Conservation (phyloP, 2,113 vertebrate genomes). For the Pollimyrus isidori region DNA sequence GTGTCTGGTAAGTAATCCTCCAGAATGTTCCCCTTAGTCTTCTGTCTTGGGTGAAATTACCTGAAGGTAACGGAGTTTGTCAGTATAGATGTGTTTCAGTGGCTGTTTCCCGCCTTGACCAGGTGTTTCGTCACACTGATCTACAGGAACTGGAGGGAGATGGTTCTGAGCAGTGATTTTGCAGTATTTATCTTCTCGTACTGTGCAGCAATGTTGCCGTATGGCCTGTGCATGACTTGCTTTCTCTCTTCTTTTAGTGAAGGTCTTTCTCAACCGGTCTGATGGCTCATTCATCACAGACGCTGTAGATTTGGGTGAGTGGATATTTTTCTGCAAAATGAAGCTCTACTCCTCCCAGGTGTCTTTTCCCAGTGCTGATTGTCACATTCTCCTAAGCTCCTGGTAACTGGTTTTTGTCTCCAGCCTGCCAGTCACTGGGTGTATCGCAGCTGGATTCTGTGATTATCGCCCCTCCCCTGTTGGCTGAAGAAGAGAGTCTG, state of each 20-base stretch:
- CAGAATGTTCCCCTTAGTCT: not conserved
- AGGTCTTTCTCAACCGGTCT: slow-evolving; percentile 81
- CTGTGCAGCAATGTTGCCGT: not conserved
- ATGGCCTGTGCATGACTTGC: slow-evolving; percentile 18
- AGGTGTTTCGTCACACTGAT: not conserved
- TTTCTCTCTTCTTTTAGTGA: slow-evolving; percentile 66
- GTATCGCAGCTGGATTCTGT: slow-evolving; percentile 91
- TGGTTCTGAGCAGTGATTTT: not conserved
- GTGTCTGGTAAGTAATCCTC: slow-evolving; percentile 74
- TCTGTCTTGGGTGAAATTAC: not conserved
- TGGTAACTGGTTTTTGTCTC: not conserved
- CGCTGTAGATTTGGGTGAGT: slow-evolving; percentile 85
- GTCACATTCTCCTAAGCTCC: not conserved
- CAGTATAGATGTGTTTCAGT: not conserved
- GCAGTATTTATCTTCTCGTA: not conserved
- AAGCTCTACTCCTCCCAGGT: not conserved
- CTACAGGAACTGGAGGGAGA: not conserved
- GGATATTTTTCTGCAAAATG: slow-evolving; percentile 15
- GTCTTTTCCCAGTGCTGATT: not conserved
- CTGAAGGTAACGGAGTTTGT: not conserved
- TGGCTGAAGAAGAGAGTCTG: slow-evolving; percentile 66
- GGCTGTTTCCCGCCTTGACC: not conserved
- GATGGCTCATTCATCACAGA: slow-evolving; percentile 72
- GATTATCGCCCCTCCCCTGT: slow-evolving; percentile 79
- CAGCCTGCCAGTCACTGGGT: slow-evolving; percentile 78